phyloP scores from a whole-genome alignment of 2,888 invertebrate species.

The Leptarthrus brevirostris region DNA sequence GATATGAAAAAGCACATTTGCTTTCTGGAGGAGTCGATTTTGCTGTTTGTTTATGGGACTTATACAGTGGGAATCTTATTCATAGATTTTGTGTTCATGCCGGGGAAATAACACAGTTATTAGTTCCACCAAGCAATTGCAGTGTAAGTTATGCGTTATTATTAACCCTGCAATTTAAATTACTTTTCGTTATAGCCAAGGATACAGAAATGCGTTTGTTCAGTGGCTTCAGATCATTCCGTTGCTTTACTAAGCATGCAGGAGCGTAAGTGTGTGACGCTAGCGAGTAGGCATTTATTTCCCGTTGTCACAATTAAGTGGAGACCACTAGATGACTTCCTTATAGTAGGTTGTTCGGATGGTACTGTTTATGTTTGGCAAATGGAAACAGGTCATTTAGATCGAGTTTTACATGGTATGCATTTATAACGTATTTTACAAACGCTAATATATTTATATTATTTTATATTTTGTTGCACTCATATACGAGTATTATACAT shows the following conservation, averaged over 20 bases:
- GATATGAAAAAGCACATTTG: slow-evolving; percentile 87
- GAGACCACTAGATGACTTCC: slow-evolving; percentile 97
- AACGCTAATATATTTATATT: slow-evolving; percentile 26
- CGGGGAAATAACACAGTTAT: slow-evolving; percentile 93
- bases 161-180: too few species aligned
- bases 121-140: slow-evolving; percentile 93
- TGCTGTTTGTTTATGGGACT: slow-evolving; percentile 94
- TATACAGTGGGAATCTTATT: slow-evolving; percentile 87
- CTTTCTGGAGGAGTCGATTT: slow-evolving; percentile 98
- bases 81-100: slow-evolving; percentile 98
- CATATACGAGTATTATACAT: too few species aligned
- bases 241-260: slow-evolving; percentile 88
- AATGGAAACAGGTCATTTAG: slow-evolving; percentile 99
- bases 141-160: too few species aligned
- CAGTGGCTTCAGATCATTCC: slow-evolving; percentile 97
- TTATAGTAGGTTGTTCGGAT: slow-evolving; percentile 96
- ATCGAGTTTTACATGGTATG: slow-evolving; percentile 90
- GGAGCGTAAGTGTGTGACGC: slow-evolving; percentile 93
- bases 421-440: too few species aligned
- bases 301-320: slow-evolving; percentile 96
- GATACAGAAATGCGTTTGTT: slow-evolving; percentile 93
- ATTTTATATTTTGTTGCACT: too few species aligned
- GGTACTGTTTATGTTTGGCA: slow-evolving; percentile 99
- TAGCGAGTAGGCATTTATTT: slow-evolving; percentile 89
- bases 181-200: slow-evolving; percentile 77